Conservation (phyloP, 2,888 invertebrate genomes). For the Siphonodentalium dalli region DNA sequence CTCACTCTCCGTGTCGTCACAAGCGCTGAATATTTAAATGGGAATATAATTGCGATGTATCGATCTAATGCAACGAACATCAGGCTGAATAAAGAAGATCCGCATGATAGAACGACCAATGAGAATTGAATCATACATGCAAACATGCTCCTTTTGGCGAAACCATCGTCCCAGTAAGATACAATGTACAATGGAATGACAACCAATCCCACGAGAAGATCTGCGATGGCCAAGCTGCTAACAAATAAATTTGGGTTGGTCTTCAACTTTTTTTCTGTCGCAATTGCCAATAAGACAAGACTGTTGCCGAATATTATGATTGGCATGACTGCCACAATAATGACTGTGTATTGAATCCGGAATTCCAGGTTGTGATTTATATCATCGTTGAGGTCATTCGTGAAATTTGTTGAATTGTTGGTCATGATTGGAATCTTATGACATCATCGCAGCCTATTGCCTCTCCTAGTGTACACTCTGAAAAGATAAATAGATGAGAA, state of each 20-base stretch:
- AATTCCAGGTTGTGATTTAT: no score
- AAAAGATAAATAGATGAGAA: no score
- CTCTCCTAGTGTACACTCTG: no score
- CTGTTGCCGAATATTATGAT: no score
- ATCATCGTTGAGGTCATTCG: no score
- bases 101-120: constrained; percentile 26
- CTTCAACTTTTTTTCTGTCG: no score
- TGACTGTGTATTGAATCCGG: no score
- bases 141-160: constrained; percentile 15
- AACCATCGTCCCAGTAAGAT: constrained; percentile 26
- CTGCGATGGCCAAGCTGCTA: constrained; percentile 31
- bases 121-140: constrained; percentile 33
- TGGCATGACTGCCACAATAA: no score
- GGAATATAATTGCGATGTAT: constrained; percentile 34
- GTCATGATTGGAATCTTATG: no score
- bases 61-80: constrained; percentile 35
- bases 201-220: constrained; percentile 30
- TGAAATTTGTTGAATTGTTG: no score
- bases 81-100: constrained; percentile 31
- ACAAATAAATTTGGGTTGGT: constrained; percentile 32
- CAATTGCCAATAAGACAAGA: no score
- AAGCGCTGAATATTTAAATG: constrained; percentile 25
- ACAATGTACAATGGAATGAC: constrained; percentile 31
- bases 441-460: no score
- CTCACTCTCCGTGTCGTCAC: constrained; percentile 26